phyloP scores from a whole-genome alignment of 2,113 vertebrate species.

The Sylvietta virens region DNA sequence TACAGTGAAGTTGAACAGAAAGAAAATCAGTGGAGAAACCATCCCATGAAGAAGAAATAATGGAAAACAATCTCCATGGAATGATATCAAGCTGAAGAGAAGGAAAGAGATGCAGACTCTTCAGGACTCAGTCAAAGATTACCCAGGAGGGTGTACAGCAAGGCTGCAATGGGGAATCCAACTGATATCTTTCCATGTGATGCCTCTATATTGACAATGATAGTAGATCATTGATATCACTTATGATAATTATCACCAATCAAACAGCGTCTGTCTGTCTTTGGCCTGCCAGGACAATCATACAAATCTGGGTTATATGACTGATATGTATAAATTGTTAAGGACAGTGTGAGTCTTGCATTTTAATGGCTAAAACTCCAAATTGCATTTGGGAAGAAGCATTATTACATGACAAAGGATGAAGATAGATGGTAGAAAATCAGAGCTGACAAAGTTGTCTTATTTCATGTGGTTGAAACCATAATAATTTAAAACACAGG shows the following conservation, averaged over 20 bases:
- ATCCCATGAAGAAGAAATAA: neutral
- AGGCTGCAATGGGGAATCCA: neutral
- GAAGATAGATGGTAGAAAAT: neutral
- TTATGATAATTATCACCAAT: neutral
- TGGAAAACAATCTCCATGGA: neutral
- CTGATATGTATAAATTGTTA: neutral
- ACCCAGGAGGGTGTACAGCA: neutral
- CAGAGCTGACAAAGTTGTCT: neutral
- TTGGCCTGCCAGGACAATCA: neutral
- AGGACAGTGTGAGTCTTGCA: rapidly evolving
- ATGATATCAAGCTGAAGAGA: neutral
- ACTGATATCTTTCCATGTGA: neutral
- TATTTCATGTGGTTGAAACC: neutral
- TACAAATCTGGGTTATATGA: neutral
- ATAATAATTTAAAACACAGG: neutral
- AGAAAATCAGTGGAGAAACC: neutral
- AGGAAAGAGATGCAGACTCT: neutral
- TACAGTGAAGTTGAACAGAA: neutral
- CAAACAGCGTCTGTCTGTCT: neutral
- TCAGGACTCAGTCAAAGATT: neutral
- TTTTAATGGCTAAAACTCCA: neutral
- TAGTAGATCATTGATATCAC: too few relatives aligned
- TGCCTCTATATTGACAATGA: neutral
- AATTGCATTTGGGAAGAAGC: neutral
- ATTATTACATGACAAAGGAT: neutral